A percentile compares a stretch with the other conserved stretches of the same genome.
Conservation (phyloP, 2,113 vertebrate genomes). For the Silurus asotus region DNA sequence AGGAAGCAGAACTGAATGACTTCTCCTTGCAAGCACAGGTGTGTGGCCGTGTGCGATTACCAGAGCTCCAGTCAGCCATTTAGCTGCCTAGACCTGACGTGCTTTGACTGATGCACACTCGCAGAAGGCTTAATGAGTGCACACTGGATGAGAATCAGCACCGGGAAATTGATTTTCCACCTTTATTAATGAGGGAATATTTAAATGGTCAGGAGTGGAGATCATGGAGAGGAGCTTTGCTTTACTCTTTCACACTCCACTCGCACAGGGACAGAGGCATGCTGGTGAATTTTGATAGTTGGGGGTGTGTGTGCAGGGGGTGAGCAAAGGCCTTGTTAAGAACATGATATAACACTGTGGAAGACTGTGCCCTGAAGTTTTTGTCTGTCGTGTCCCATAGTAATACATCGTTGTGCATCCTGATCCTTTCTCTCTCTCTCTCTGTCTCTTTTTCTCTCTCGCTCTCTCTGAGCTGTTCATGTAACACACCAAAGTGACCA, state of each 20-base stretch:
- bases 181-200: constrained; percentile 68
- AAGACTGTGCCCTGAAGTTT: constrained; percentile 35
- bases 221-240: constrained; percentile 23
- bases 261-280: background rate
- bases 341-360: constrained; percentile 24
- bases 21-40: constrained; percentile 65
- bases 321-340: constrained; percentile 47
- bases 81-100: constrained; percentile 63
- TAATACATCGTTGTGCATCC: constrained; percentile 1
- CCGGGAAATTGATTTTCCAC: constrained; percentile 68
- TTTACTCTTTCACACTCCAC: background rate
- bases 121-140: constrained; percentile 68
- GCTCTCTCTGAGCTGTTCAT: background rate
- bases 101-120: constrained; percentile 68
- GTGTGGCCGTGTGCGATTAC: constrained; percentile 59
- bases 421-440: too few relatives aligned
- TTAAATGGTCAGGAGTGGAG: constrained; percentile 63
- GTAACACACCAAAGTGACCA: background rate
- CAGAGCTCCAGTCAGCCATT: constrained; percentile 59
- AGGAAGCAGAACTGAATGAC: constrained; percentile 64
- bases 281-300: constrained; percentile 19
- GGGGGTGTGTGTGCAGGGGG: background rate
- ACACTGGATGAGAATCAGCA: constrained; percentile 57
- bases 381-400: constrained; percentile 24
- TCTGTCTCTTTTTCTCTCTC: background rate